These are phyloP conservation scores for Goniozus legneri DNA, from an alignment of 1,140 invertebrate genomes.

Conservation along the genomic window DNA sequence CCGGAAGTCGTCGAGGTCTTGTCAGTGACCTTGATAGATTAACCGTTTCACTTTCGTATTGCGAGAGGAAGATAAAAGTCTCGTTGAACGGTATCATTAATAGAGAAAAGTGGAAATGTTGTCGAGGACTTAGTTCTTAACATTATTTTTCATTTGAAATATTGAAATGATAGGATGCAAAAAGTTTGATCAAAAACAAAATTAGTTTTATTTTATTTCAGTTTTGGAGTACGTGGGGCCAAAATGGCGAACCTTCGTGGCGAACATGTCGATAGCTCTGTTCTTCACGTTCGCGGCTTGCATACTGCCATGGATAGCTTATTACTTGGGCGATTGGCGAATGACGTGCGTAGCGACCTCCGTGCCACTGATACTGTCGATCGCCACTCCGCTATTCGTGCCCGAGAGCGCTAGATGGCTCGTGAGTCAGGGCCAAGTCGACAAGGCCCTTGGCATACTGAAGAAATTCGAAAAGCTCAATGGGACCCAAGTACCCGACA, in stretches of 20 bases:
- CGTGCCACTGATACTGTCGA: slow-evolving; percentile 66
- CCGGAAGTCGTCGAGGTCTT: too few species aligned
- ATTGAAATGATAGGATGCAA: background rate
- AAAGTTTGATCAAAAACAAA: background rate
- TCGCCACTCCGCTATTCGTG: slow-evolving; percentile 70
- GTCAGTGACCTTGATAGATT: too few species aligned
- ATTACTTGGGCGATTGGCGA: slow-evolving; percentile 74
- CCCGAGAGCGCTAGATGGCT: slow-evolving; percentile 86
- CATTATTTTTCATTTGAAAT: background rate
- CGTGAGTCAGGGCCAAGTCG: slow-evolving; percentile 75
- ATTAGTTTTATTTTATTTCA: slow-evolving; percentile 44
- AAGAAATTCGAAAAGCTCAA: slow-evolving; percentile 78
- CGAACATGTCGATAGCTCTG: slow-evolving; percentile 84
- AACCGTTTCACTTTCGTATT: too few species aligned
- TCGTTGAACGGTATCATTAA: too few species aligned
- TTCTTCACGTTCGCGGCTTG: slow-evolving; percentile 81
- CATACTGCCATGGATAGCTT: slow-evolving; percentile 77
- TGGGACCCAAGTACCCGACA: slow-evolving; percentile 66
- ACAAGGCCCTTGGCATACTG: slow-evolving; percentile 73
- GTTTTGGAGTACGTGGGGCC: slow-evolving; percentile 85
- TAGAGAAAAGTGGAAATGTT: too few species aligned
- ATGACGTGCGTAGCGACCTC: slow-evolving; percentile 69
- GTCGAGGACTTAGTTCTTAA: too few species aligned
- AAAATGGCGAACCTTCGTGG: slow-evolving; percentile 82
- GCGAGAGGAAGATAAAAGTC: too few species aligned